Conservation (phyloP, 2,888 invertebrate genomes). For the Dione vanillae region DNA sequence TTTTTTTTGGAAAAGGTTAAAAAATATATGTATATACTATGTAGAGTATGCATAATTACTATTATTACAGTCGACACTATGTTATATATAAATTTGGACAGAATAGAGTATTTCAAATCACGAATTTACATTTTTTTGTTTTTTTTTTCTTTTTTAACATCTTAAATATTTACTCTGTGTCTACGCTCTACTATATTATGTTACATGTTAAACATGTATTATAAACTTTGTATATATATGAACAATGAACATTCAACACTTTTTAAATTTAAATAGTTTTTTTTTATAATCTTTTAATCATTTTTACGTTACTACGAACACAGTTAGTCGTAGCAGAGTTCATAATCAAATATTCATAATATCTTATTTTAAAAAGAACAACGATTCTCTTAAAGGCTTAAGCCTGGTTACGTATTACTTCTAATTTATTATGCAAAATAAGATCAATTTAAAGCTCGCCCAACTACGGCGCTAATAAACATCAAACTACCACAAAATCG, state of each 20-base stretch:
- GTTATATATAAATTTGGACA: neutral
- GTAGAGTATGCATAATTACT: neutral
- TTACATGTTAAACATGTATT: too few relatives aligned
- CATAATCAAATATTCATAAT: too few relatives aligned
- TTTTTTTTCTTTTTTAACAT: conserved; percentile 4
- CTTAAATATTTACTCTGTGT: neutral
- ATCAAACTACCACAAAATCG: neutral
- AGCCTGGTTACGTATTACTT: too few relatives aligned
- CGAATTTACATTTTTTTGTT: neutral
- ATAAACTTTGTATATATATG: too few relatives aligned
- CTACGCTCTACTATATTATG: too few relatives aligned
- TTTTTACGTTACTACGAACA: too few relatives aligned
- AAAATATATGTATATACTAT: conserved; percentile 1
- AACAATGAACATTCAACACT: too few relatives aligned
- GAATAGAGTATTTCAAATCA: neutral
- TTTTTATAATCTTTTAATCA: too few relatives aligned
- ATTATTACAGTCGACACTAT: neutral
- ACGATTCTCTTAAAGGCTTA: too few relatives aligned
- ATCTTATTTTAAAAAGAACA: too few relatives aligned
- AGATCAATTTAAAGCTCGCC: conserved; percentile 7
- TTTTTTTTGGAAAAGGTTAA: neutral
- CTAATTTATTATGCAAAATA: neutral
- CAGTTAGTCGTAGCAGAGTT: too few relatives aligned
- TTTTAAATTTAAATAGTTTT: too few relatives aligned
- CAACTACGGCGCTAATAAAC: neutral